These are phyloP conservation scores for Myotis findleyi DNA, from an alignment of 2,797 vertebrate species.

Conservation along the genomic window DNA sequence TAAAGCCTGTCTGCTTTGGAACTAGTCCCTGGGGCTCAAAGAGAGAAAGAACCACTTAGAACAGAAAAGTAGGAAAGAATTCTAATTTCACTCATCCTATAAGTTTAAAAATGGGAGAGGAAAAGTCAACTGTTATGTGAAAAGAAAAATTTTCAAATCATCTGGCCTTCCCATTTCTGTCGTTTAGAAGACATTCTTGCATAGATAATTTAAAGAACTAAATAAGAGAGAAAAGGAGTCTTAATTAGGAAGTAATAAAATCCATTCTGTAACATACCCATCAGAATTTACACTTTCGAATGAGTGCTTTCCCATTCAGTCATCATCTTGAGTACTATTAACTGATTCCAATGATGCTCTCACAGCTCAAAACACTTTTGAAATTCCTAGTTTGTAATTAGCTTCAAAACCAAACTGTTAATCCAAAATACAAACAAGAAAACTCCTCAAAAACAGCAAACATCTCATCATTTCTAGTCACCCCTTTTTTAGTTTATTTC, in stretches of 20 bases:
- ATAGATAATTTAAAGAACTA: constrained; percentile 36
- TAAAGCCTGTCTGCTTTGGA: neutral
- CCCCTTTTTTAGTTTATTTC: neutral
- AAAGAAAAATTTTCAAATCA: constrained; percentile 47
- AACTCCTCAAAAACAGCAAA: constrained; percentile 61
- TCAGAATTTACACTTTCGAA: constrained; percentile 11
- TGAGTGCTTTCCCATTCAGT: constrained; percentile 15
- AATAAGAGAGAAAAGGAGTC: constrained; percentile 17
- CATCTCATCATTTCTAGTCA: neutral
- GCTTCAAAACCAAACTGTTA: constrained; percentile 52
- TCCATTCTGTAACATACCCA: neutral
- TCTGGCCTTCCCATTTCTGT: constrained; percentile 2
- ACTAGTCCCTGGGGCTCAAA: constrained; percentile 35
- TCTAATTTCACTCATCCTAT: constrained; percentile 31
- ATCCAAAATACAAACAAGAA: constrained; percentile 59
- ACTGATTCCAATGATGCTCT: constrained; percentile 43
- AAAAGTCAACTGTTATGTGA: neutral
- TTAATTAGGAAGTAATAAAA: constrained; percentile 55
- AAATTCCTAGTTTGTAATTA: constrained; percentile 48
- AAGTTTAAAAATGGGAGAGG: neutral
- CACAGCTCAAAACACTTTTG: constrained; percentile 26
- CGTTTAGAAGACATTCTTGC: constrained; percentile 18
- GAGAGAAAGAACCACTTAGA: neutral
- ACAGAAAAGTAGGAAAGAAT: constrained; percentile 32
- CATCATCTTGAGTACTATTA: constrained; percentile 22